Base-by-base conservation (phyloP, 2,797 vertebrate species). In the Onychomys torridus region DNA sequence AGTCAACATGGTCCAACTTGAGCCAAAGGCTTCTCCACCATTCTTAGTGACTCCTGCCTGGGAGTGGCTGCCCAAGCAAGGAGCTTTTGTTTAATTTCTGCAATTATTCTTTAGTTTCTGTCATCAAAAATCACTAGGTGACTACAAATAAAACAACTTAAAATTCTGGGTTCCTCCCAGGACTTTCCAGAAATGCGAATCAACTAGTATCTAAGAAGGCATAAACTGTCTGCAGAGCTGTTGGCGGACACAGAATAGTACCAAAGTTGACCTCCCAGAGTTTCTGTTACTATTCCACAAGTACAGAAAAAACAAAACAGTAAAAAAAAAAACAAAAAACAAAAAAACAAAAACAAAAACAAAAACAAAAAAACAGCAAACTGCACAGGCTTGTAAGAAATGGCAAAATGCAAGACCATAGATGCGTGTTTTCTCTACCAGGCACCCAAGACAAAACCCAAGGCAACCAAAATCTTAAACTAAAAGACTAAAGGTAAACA, bases 341-440 rank as follows among this genome's bases (percentile, higher is more conserved):
- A n/a, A n/a, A n/a, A n/a, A n/a, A n/a, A n/a, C n/a, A n/a, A 49
- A 34, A 57, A 61, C n/a, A 81, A 57, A 61, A 37, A 11, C 32
- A 37, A 34, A 49, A 34, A n/a, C 21, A 57, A 61, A 32, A 81
- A 57, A 61, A 37, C n/a, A 76, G 29, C 29, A 77, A 96, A 77
- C 5, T n/a, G 34, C 8, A 46, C 7, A 69, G 16, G 21, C 57
- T 49, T 78, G 13, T 52, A 81, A 71, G 46, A 55, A 94, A 89
- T 40, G 67, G 25, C 75, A 97, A 98, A 98, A 97, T 65, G 97
- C 59, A 91, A 32, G 63, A 86, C 52, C 97, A 78, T 77, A 91
- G 94, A 94, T 96, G 97, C 95, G 13, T 2, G 40, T 93, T 96
- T 96, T 97, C 93, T 93, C 84, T 95, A 94, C 23, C 92, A 95